A percentile compares a stretch with the other conserved stretches of the same genome.
phyloP scores from a whole-genome alignment of 2,113 vertebrate genomes.

The Spermophilus dauricus region DNA sequence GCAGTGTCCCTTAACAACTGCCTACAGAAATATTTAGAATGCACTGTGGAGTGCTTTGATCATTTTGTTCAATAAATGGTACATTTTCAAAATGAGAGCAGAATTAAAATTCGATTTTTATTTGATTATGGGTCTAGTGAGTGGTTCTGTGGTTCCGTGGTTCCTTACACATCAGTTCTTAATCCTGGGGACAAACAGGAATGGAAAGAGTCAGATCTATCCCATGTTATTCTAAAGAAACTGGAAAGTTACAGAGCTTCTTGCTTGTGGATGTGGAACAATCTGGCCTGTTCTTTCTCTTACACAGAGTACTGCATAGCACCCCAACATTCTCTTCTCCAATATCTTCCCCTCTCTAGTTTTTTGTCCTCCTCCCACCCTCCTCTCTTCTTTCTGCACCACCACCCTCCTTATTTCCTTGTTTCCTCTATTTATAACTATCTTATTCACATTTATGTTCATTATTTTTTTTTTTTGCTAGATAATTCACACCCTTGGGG shows the following conservation, averaged over 20 bases:
- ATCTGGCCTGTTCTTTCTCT: background rate
- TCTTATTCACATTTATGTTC: slow-evolving; percentile 58
- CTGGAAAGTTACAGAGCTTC: background rate
- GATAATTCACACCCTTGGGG: slow-evolving; percentile 65
- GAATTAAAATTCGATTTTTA: slow-evolving; percentile 54
- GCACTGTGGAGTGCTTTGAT: background rate
- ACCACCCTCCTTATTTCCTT: background rate
- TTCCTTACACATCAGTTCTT: background rate
- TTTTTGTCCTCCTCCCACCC: background rate
- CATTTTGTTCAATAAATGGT: slow-evolving; percentile 45
- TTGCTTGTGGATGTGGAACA: background rate
- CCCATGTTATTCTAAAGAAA: slow-evolving; percentile 17
- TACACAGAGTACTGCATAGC: background rate
- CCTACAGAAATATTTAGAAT: slow-evolving; percentile 50
- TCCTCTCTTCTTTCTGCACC: too few relatives aligned
- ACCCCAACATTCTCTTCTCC: background rate
- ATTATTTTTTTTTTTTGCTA: slow-evolving; percentile 61
- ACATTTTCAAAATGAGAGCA: slow-evolving; percentile 51
- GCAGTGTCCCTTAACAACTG: slow-evolving; percentile 55
- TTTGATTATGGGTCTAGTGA: slow-evolving; percentile 58
- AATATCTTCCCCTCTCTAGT: slow-evolving; percentile 7
- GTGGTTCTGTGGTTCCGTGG: background rate
- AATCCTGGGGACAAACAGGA: slow-evolving; percentile 47
- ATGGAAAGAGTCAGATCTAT: background rate
- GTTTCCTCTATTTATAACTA: slow-evolving; percentile 53